Evolutionary conservation across 2,888 invertebrate genomes (phyloP).

Genomic region (Bombyx huttoni): DNA sequence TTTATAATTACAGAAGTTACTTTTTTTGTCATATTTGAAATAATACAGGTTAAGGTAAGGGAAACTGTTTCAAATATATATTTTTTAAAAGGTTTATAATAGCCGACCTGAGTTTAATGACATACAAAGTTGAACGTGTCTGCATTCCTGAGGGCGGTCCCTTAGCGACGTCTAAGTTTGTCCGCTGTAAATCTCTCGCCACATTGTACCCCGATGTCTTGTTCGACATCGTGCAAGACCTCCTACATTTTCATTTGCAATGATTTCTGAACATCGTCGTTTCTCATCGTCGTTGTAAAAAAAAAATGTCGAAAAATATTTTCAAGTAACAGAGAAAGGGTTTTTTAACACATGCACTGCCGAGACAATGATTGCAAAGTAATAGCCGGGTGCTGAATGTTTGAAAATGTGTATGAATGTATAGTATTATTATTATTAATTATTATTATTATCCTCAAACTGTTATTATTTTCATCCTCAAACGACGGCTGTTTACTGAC

Average conservation of each 20-base stretch:
- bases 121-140: slow-evolving; percentile 1
- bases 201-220: slow-evolving; percentile 38
- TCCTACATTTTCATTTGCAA: slow-evolving; percentile 10
- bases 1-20: neutral
- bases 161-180: slow-evolving; percentile 42
- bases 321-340: neutral
- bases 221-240: slow-evolving; percentile 30
- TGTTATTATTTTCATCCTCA: too few relatives aligned
- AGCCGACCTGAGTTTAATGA: neutral
- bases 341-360: too few relatives aligned
- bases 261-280: neutral
- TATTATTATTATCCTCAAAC: too few relatives aligned
- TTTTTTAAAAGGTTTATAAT: neutral
- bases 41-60: neutral
- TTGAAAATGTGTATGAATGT: too few relatives aligned
- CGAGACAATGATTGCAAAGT: too few relatives aligned
- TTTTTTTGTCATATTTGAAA: neutral
- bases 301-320: neutral
- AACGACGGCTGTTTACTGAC: too few relatives aligned
- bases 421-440: too few relatives aligned
- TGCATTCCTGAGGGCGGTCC: slow-evolving; percentile 11
- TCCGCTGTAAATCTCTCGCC: slow-evolving; percentile 43
- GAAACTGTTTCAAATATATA: neutral
- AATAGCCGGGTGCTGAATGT: too few relatives aligned
- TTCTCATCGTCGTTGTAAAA: neutral